Conservation (phyloP, 1,140 invertebrate species). For the Phymorhynchus buccinoides region DNA sequence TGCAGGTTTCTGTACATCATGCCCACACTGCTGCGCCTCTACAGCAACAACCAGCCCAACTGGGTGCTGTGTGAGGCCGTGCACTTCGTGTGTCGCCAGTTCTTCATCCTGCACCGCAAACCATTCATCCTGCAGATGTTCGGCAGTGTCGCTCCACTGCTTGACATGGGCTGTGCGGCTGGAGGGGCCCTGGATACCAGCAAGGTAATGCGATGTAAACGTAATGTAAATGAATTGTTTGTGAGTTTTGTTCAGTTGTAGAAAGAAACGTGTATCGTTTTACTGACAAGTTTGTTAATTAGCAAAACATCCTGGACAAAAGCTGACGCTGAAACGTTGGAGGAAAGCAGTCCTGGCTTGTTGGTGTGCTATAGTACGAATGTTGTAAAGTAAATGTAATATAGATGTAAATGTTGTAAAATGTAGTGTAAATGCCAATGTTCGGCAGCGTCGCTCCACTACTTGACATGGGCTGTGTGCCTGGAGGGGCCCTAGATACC, state of each 20-base stretch:
- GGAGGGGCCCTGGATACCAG: constrained; percentile 84
- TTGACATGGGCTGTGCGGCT: constrained; percentile 80
- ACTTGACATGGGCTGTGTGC: constrained; percentile 80
- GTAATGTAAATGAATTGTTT: too few relatives aligned
- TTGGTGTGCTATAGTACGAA: too few relatives aligned
- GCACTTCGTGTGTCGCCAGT: constrained; percentile 98
- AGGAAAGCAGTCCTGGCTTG: too few relatives aligned
- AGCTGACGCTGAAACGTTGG: too few relatives aligned
- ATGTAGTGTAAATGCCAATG: too few relatives aligned
- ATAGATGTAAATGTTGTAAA: too few relatives aligned
- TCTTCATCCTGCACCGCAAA: constrained; percentile 98
- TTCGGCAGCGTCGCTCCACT: constrained; percentile 96
- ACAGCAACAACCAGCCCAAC: constrained; percentile 98
- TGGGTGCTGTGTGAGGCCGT: constrained; percentile 91
- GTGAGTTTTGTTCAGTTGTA: too few relatives aligned
- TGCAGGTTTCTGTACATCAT: constrained; percentile 94
- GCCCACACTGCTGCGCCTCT: constrained; percentile 96
- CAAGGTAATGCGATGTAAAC: too few relatives aligned
- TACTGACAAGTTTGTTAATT: too few relatives aligned
- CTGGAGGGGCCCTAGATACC: constrained; percentile 82
- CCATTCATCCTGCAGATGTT: constrained; percentile 99
- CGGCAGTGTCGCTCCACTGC: constrained; percentile 94
- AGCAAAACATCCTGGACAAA: too few relatives aligned
- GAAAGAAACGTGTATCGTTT: too few relatives aligned
- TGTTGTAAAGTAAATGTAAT: too few relatives aligned